phyloP scores from a whole-genome alignment of 2,797 vertebrate species.

The Silurus lanzhouensis region DNA sequence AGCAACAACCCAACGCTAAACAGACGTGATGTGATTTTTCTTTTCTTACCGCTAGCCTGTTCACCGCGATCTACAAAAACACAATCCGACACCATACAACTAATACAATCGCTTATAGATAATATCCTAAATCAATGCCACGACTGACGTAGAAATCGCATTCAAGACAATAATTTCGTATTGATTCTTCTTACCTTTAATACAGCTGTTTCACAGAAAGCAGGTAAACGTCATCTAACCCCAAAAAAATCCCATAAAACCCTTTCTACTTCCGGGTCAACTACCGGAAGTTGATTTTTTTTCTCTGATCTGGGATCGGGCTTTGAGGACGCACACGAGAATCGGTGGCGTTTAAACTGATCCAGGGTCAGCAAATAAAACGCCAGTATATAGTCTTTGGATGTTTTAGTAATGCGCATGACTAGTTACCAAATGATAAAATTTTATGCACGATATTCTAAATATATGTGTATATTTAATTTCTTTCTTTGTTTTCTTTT shows the following conservation, averaged over 20 bases:
- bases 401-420: background rate
- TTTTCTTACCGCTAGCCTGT: background rate
- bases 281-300: background rate
- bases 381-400: accelerated
- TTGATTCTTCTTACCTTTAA: slow-evolving; percentile 37
- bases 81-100: background rate
- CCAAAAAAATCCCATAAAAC: slow-evolving; percentile 45
- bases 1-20: background rate
- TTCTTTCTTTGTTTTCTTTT: too few relatives aligned
- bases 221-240: slow-evolving; percentile 62
- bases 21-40: background rate
- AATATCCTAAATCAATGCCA: background rate
- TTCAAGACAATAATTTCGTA: background rate
- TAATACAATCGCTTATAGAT: background rate
- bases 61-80: background rate
- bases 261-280: slow-evolving; percentile 59
- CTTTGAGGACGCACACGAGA: background rate
- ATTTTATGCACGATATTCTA: background rate
- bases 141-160: background rate
- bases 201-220: slow-evolving; percentile 48
- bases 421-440: background rate
- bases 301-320: slow-evolving; percentile 8
- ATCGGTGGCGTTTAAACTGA: background rate
- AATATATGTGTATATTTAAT: background rate
- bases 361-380: background rate